phyloP scores from a whole-genome alignment of 2,797 vertebrate genomes.

The Halcyon smyrnensis region DNA sequence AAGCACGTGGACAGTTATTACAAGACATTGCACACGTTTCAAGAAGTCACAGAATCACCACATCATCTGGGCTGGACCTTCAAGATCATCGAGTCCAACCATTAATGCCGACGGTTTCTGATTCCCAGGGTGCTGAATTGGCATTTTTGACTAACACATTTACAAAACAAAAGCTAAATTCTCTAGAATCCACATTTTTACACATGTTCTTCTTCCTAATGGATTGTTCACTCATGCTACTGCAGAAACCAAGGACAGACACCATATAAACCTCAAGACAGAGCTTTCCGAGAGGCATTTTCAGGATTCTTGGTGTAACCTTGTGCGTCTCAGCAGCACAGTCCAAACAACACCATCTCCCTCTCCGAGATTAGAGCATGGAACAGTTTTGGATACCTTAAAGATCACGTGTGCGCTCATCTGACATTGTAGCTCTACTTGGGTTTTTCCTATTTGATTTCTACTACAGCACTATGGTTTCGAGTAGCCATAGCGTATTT shows the following conservation, averaged over 20 bases:
- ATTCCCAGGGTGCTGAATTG: neutral
- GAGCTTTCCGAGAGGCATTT: neutral
- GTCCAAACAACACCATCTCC: neutral
- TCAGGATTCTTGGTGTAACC: neutral
- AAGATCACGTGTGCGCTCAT: accelerated
- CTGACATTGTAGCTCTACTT: neutral
- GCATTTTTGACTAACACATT: neutral
- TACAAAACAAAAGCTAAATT: neutral
- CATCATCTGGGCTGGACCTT: too few species aligned
- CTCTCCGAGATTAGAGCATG: neutral
- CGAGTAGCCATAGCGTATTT: neutral
- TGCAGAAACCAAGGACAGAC: neutral
- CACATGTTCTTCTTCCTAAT: neutral
- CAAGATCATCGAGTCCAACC: too few species aligned
- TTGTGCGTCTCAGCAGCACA: neutral
- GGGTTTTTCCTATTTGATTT: neutral
- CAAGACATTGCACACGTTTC: neutral
- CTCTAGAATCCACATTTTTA: neutral
- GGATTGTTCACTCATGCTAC: neutral
- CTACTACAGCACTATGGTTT: neutral
- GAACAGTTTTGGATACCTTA: neutral
- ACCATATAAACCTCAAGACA: neutral
- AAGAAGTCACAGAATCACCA: neutral
- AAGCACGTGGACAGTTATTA: neutral
- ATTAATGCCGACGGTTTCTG: neutral